Evolutionary conservation across 2,113 vertebrate species (phyloP).

Genomic region (Coracopsis vasa): DNA sequence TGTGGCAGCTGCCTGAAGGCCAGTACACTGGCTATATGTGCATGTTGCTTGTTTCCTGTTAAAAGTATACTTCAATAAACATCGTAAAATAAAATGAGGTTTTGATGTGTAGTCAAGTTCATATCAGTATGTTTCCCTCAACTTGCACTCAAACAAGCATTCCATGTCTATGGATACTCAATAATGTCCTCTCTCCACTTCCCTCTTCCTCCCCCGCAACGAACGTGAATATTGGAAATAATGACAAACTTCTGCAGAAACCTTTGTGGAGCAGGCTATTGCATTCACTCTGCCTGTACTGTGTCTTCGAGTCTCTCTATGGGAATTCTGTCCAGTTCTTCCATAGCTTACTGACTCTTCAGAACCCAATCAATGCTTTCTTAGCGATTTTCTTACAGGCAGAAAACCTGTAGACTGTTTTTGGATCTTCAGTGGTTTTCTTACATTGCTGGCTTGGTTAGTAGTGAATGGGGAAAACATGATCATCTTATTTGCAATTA

Average conservation of each 20-base stretch:
- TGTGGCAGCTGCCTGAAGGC: neutral
- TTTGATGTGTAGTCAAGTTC: neutral
- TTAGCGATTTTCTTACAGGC: neutral
- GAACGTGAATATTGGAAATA: neutral
- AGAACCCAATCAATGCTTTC: neutral
- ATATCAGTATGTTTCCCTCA: neutral
- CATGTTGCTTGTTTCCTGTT: neutral
- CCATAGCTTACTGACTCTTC: neutral
- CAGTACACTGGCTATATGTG: neutral
- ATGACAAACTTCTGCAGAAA: neutral
- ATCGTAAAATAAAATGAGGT: neutral
- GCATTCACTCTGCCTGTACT: neutral
- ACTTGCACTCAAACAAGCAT: neutral
- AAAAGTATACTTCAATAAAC: neutral
- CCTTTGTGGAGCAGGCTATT: neutral
- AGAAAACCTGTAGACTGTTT: neutral
- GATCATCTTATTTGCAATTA: neutral
- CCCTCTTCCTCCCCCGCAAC: rapidly evolving
- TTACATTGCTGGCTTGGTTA: neutral
- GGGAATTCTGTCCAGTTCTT: neutral
- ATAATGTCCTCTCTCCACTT: neutral
- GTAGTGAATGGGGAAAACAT: neutral
- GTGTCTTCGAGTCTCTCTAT: neutral
- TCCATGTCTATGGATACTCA: neutral
- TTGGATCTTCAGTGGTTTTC: neutral